Evolutionary conservation across 2,113 vertebrate species (phyloP), one percentile per base, ranked within the genome.

Genomic region (Microcebus murinus): DNA sequence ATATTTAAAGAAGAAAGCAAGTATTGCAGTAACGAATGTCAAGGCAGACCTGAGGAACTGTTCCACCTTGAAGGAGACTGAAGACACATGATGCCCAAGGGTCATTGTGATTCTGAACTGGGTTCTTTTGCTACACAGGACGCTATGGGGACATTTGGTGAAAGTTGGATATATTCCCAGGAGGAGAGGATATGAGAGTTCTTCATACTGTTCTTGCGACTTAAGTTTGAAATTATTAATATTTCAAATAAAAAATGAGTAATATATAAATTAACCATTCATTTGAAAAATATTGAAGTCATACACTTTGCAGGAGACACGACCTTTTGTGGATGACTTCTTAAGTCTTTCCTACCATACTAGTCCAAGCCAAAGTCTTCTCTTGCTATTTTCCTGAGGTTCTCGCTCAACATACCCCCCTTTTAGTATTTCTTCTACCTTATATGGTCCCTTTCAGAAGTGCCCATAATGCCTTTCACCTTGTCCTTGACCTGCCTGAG

Each of bases 341-440:
- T 71, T 67, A 65, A 76, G 59, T 55, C 63, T 92, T 93, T 84
- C 70, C 57, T 34, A 36, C 20, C 55, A 3, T 5, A 42, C 10
- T 39, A 57, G 10, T 31, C 36, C 13, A 50, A 74, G 91, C 4
- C 57, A 39, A 85, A 76, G 67, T 50, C 42, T 82, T 48, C 8
- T 57, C 85, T 92, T 79, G n/a, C 57, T 50, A 20, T 25, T 76
- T 50, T 82, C 80, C 42, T 89, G 7, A 87, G 34, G 27, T 50
- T 77, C 48, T 91, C 31, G 68, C 61, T 90, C 23, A 71, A n/a
- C 1, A 34, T 45, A 74, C 8, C 14, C 8, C 7, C 21, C 27
- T 67, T 91, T 80, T 42, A 59, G 39, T 15, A 74, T 52, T 91
- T 91, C 68, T 52, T 93, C 52, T 65, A n/a, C 7, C 36, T 96